Evolutionary conservation across 2,113 vertebrate species (phyloP), one percentile per base, ranked within the genome.

Genomic region (Leptobrachium leishanense): DNA sequence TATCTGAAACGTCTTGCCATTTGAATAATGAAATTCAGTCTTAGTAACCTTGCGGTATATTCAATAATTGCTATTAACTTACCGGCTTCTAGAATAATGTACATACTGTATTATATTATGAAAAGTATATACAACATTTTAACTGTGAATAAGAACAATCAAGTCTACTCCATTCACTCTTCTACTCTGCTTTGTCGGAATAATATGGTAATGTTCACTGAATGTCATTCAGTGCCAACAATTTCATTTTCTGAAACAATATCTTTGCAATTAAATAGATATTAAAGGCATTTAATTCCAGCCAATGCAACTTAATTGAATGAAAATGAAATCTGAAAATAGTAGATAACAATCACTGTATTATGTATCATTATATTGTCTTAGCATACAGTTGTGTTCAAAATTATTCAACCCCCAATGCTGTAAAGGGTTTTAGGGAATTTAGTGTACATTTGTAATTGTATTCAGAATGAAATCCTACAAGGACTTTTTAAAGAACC

Each of bases 151-250:
- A 40, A 65, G 59, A 75, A 75, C n/a, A 75, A 75, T 65, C 39
- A n/a, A 75, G 63, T 6, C 64, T 41, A 66, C 62, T n/a, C n/a
- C n/a, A n/a, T n/a, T n/a, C n/a, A n/a, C 20, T 53, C 50, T 75
- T 43, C 12, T 66, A 75, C 50, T 64, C 63, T 42, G n/a, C 43
- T 74, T 64, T 63, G 72, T 74, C 50, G 9, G 65, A 54, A 66
- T 75, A 53, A 66, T 64, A 54, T 46, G 15, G 43, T 31, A 75
- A 66, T 64, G 59, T 65, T 43, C 59, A 65, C 2, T 74, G 73
- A 64, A 46, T 75, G 74, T 53, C 74, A 75, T 75, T 53, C 62
- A 75, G 64, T 65, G 44, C 74, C 74, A 11, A 13, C 44, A 41
- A 42, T 50, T 75, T n/a, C n/a, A n/a, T n/a, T n/a, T n/a, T 57